These are phyloP conservation scores for Musca vetustissima DNA, from an alignment of 1,140 invertebrate genomes.

Conservation along the genomic window DNA sequence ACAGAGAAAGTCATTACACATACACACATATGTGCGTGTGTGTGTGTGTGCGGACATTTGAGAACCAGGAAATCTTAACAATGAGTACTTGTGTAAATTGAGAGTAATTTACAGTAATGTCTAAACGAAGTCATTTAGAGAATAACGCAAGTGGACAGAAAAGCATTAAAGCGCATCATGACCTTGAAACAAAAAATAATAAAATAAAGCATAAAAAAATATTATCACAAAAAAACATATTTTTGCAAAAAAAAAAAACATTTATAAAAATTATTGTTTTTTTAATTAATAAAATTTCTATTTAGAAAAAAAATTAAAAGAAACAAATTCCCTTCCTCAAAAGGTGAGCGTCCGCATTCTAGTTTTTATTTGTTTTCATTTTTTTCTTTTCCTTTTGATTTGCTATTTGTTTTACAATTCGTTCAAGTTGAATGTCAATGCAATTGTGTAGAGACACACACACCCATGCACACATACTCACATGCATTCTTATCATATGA, in stretches of 20 bases:
- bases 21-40: no score
- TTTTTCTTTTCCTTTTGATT: no score
- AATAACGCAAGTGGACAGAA: background rate
- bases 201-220: background rate
- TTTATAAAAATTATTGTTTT: no score
- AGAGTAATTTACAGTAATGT: background rate
- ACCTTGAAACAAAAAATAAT: slow-evolving; percentile 18
- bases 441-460: slow-evolving; percentile 11
- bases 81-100: background rate
- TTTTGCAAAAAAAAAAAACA: no score
- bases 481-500: no score
- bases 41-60: background rate
- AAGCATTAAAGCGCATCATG: slow-evolving; percentile 12
- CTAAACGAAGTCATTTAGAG: background rate
- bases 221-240: background rate
- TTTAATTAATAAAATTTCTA: no score
- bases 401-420: no score
- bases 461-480: slow-evolving; percentile 26
- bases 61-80: slow-evolving; percentile 14
- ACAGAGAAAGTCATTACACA: no score
- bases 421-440: slow-evolving; percentile 18
- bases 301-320: no score
- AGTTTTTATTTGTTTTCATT: no score
- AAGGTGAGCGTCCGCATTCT: slow-evolving; percentile 7
- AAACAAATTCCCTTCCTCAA: slow-evolving; percentile 8